A percentile compares a stretch with the other conserved stretches of the same genome.
phyloP scores from a whole-genome alignment of 2,888 invertebrate genomes.

The Drosophila yooni region DNA sequence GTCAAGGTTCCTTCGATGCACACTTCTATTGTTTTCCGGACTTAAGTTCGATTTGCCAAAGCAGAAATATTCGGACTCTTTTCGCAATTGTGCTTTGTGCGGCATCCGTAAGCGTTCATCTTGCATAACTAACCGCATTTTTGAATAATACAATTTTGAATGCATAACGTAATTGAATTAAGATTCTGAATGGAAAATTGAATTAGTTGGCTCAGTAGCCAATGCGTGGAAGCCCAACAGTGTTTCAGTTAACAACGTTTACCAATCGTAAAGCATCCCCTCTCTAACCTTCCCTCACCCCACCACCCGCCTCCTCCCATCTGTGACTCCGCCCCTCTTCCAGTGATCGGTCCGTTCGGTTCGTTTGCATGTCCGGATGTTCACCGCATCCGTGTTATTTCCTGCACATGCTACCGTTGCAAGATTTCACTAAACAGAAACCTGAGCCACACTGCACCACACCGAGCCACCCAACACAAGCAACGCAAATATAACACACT shows the following conservation, averaged over 20 bases:
- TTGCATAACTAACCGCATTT: neutral
- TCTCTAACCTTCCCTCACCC: too few species aligned
- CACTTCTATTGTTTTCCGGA: neutral
- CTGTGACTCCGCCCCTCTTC: neutral
- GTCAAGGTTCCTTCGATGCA: neutral
- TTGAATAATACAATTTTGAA: neutral
- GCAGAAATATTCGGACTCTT: neutral
- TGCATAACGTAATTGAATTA: neutral
- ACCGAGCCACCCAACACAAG: constrained; percentile 3
- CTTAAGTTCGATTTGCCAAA: neutral
- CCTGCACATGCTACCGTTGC: constrained; percentile 56
- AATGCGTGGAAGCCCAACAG: neutral
- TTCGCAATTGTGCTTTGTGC: neutral
- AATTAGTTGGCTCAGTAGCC: neutral
- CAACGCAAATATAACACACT: constrained; percentile 6
- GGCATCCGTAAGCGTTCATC: neutral
- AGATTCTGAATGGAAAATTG: neutral
- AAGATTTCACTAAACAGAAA: constrained; percentile 45
- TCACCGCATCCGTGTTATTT: constrained; percentile 50
- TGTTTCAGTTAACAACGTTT: constrained; percentile 8
- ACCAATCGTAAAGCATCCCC: neutral
- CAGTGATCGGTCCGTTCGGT: neutral
- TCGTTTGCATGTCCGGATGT: constrained; percentile 9
- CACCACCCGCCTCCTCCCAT: neutral
- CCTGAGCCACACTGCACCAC: constrained; percentile 36